These are phyloP conservation scores for Sylvilagus floridanus DNA, from an alignment of 2,797 vertebrate genomes.

Conservation along the genomic window DNA sequence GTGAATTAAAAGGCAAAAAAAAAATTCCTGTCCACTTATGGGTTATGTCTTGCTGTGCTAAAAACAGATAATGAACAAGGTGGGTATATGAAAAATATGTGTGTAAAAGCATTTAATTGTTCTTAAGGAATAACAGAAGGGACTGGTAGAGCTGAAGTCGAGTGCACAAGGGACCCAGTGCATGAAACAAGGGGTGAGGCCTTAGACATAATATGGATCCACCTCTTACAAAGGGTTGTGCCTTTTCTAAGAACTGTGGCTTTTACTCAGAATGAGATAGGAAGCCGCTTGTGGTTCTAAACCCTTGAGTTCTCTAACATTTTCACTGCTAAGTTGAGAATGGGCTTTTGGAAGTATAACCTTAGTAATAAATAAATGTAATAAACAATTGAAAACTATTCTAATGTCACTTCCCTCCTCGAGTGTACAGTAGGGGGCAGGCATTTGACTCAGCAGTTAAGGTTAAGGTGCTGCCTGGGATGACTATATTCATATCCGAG, in stretches of 20 bases:
- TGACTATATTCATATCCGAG: no score
- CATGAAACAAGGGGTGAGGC: background rate
- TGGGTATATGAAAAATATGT: background rate
- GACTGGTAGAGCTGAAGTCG: background rate
- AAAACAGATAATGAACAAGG: background rate
- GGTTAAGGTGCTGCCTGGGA: no score
- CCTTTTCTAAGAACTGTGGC: background rate
- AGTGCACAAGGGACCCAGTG: background rate
- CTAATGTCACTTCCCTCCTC: background rate
- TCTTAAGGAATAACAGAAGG: background rate
- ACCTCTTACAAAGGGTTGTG: background rate
- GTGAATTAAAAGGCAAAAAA: background rate
- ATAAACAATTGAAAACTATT: background rate
- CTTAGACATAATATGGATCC: background rate
- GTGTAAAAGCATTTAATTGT: no score
- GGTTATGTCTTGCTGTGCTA: background rate
- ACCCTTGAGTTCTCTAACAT: background rate
- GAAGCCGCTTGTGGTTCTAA: background rate
- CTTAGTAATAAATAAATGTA: constrained; percentile 23
- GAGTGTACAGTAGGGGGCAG: background rate
- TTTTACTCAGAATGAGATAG: background rate
- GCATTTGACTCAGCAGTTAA: no score
- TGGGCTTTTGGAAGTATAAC: background rate
- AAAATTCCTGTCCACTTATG: background rate
- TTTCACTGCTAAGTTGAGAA: background rate